phyloP scores from a whole-genome alignment of 2,888 invertebrate genomes.

The Cenopis cana region DNA sequence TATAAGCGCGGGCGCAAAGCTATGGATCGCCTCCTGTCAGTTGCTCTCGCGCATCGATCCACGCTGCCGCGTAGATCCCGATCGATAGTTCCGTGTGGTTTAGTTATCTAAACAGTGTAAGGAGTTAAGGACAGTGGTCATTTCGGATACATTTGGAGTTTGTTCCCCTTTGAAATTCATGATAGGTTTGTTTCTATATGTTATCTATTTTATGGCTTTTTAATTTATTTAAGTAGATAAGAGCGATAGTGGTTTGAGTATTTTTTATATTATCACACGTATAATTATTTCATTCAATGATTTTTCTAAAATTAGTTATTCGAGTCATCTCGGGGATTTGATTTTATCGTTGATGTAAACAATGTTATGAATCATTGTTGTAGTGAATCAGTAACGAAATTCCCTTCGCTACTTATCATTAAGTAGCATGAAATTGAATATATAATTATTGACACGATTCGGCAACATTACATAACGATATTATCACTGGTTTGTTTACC shows the following conservation, averaged over 20 bases:
- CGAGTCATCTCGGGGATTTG: slow-evolving; percentile 28
- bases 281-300: slow-evolving; percentile 10
- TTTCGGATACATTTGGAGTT: slow-evolving; percentile 47
- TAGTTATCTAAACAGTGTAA: slow-evolving; percentile 50
- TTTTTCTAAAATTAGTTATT: slow-evolving; percentile 28
- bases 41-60: slow-evolving; percentile 78
- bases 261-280: slow-evolving; percentile 46
- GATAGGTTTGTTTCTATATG: slow-evolving; percentile 55
- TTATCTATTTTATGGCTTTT: slow-evolving; percentile 57
- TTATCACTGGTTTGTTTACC: slow-evolving; percentile 19
- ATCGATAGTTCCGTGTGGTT: slow-evolving; percentile 68
- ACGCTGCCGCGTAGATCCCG: slow-evolving; percentile 55
- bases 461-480: slow-evolving; percentile 27
- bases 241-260: slow-evolving; percentile 74
- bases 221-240: slow-evolving; percentile 68
- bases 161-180: slow-evolving; percentile 41
- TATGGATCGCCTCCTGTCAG: slow-evolving; percentile 73
- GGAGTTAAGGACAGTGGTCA: slow-evolving; percentile 48
- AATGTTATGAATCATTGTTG: slow-evolving; percentile 31
- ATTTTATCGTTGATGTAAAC: slow-evolving; percentile 23
- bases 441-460: slow-evolving; percentile 20
- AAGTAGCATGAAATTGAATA: slow-evolving; percentile 15
- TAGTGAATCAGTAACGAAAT: slow-evolving; percentile 31
- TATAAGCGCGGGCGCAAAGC: slow-evolving; percentile 76
- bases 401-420: slow-evolving; percentile 25